These are phyloP conservation scores for Chinchilla lanigera DNA, from an alignment of 2,113 vertebrate species.

Conservation along the genomic window DNA sequence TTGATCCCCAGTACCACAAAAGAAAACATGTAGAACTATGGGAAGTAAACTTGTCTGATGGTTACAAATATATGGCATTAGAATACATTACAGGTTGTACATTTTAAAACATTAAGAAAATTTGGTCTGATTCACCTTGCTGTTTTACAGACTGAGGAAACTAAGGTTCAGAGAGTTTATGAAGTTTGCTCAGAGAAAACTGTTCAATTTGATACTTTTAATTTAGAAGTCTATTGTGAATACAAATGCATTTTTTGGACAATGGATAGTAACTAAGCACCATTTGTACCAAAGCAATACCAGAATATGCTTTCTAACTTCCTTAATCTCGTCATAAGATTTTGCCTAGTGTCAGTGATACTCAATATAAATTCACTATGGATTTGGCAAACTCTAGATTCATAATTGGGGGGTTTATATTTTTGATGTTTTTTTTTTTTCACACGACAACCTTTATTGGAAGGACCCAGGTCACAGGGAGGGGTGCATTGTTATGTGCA, in stretches of 20 bases:
- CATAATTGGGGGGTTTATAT: not conserved
- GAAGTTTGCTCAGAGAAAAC: slow-evolving; percentile 12
- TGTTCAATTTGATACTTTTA: slow-evolving; percentile 16
- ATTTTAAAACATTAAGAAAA: slow-evolving; percentile 1
- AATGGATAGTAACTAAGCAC: slow-evolving; percentile 26
- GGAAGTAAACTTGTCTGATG: not conserved
- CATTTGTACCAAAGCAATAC: not conserved
- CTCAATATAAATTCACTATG: slow-evolving; percentile 31
- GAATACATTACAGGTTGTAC: not conserved
- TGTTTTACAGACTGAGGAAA: not conserved
- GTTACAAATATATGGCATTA: not conserved
- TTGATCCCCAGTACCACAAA: not conserved
- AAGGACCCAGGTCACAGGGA: not conserved
- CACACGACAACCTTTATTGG: slow-evolving; percentile 52
- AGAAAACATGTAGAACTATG: not conserved
- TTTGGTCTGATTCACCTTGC: slow-evolving; percentile 38
- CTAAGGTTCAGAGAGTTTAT: not conserved
- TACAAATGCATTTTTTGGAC: not conserved
- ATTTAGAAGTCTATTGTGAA: slow-evolving; percentile 10
- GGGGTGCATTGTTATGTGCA: not conserved
- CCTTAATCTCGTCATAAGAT: not conserved
- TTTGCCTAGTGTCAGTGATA: slow-evolving; percentile 36
- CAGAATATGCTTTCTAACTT: not conserved
- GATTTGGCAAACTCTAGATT: slow-evolving; percentile 11
- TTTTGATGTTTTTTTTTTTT: not conserved